These are phyloP conservation scores for Megaceryle torquata DNA, from an alignment of 2,113 vertebrate genomes.

Conservation along the genomic window DNA sequence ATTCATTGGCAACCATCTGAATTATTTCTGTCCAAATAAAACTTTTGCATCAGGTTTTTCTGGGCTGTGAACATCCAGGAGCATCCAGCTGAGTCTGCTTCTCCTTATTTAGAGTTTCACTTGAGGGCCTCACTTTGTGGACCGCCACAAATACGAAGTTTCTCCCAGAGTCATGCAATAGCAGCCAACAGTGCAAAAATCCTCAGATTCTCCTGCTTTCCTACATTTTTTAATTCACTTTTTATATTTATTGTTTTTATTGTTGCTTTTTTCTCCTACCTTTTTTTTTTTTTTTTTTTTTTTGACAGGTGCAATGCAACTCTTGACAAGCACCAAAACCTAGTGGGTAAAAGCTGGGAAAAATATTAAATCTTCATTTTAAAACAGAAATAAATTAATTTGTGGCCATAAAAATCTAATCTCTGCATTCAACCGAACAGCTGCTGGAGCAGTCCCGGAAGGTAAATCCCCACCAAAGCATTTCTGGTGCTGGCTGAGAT, in stretches of 20 bases:
- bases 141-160: accelerated
- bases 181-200: background rate
- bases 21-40: background rate
- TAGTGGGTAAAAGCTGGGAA: background rate
- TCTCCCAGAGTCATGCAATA: too few species aligned
- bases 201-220: background rate
- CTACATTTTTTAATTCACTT: background rate
- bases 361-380: background rate
- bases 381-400: background rate
- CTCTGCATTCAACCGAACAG: background rate
- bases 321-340: background rate
- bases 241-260: background rate
- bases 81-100: accelerated
- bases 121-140: background rate
- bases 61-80: background rate
- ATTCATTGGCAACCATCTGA: background rate
- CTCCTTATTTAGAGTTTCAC: background rate
- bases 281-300: background rate
- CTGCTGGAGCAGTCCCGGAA: accelerated
- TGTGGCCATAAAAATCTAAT: background rate
- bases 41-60: background rate
- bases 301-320: background rate
- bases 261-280: background rate
- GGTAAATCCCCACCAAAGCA: background rate
- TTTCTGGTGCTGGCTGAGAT: background rate